Base-by-base conservation (phyloP, 2,888 invertebrate genomes). In the Apodemia mormo region DNA sequence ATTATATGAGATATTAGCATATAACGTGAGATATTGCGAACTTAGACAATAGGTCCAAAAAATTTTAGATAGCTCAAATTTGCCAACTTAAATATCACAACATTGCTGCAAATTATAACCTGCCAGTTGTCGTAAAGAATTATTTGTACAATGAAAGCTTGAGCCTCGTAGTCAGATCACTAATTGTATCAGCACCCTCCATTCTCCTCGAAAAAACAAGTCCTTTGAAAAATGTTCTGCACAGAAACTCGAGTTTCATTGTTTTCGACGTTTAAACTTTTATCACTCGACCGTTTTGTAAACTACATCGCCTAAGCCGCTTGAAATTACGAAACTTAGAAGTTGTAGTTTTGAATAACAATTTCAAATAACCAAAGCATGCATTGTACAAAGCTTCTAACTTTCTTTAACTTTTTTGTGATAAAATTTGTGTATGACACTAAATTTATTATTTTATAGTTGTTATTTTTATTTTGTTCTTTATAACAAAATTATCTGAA, bases 221-320 rank as follows among this genome's bases (percentile, higher is more conserved):
- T 49, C 12, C 58, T 61, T 61, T 61, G 61, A 30, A 61, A 12
- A 33, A 30, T 14, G 10, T 61, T 37, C 33, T 14, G n/a, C 10
- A 33, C 33, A 61, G 29, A 30, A 14, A 61, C 61, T 33, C 30
- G 12, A 14, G 30, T 61, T 61, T 61, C 58, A 58, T 30, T 33
- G 61, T 61, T 61, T 61, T 33, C 14, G 61, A 33, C 61, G 14
- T 61, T 33, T 12, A 61, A 61, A 61, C 33, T 61, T 61, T 61
- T 61, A 61, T 61, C 61, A 61, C 33, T 14, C 3, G 33, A 61
- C 61, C 61, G 14, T 61, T 61, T 61, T 61, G 61, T 30, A 33
- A 61, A 61, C 61, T 61, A 37, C 61, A 61, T 14, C 14, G 37
- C 33, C 10, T 61, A 37, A 33, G 61, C 14, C 33, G 61, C 33